phyloP scores from a whole-genome alignment of 1,140 invertebrate genomes.

The Himalopsyche phryganea region DNA sequence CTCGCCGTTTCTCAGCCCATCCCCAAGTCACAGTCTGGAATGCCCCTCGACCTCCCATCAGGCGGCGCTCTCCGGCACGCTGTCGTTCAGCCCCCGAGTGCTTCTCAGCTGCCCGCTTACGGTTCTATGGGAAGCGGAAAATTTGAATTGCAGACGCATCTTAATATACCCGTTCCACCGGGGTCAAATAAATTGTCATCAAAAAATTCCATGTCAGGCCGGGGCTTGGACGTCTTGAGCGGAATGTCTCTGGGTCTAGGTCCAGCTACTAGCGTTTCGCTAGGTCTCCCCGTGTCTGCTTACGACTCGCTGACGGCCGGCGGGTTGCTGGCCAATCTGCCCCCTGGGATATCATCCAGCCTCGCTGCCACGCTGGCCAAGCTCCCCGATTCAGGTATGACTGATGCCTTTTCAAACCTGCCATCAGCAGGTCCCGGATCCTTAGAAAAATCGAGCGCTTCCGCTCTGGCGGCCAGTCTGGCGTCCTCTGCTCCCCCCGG shows the following conservation, averaged over 20 bases:
- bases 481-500: conserved; percentile 46
- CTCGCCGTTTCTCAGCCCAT: conserved; percentile 55
- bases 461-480: conserved; percentile 32
- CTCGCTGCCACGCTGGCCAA: conserved; percentile 46
- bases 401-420: conserved; percentile 41
- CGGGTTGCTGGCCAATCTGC: conserved; percentile 46
- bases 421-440: conserved; percentile 41
- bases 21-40: conserved; percentile 47
- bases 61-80: conserved; percentile 51
- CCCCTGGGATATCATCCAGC: conserved; percentile 45
- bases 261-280: conserved; percentile 40
- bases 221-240: conserved; percentile 49
- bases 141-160: conserved; percentile 45
- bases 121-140: conserved; percentile 48
- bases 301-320: conserved; percentile 45
- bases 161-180: conserved; percentile 49
- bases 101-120: conserved; percentile 48
- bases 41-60: conserved; percentile 48
- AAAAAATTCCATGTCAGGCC: conserved; percentile 41
- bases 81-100: conserved; percentile 48
- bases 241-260: conserved; percentile 51
- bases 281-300: conserved; percentile 41
- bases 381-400: conserved; percentile 44
- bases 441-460: conserved; percentile 38
- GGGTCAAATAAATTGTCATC: conserved; percentile 47